phyloP scores from a whole-genome alignment of 2,797 vertebrate species.

The Dendrocincla tyrannina region DNA sequence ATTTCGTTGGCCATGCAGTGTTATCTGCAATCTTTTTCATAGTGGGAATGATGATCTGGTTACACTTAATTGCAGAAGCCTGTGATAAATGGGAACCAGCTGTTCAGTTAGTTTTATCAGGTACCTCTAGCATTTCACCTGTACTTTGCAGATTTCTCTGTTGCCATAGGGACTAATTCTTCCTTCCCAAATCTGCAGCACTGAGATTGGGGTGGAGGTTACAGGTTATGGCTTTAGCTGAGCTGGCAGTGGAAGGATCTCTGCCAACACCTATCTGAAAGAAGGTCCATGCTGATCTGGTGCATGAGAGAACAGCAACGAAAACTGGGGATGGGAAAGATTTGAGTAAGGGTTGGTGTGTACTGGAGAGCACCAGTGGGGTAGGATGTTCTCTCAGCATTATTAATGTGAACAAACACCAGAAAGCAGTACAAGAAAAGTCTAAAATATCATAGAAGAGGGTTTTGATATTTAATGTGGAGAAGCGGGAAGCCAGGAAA shows the following conservation, averaged over 20 bases:
- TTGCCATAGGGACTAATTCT: conserved; percentile 42
- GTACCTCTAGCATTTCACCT: not conserved
- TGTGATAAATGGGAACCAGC: not conserved
- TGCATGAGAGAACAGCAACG: not conserved
- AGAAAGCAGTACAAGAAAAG: not conserved
- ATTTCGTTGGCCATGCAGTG: not conserved
- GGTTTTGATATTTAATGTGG: not conserved
- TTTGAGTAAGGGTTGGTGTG: not conserved
- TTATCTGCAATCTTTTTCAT: not conserved
- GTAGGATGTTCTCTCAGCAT: not conserved
- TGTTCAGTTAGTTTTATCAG: not conserved
- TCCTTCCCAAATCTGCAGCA: not conserved
- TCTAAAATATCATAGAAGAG: not conserved
- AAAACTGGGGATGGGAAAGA: not conserved
- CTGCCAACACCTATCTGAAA: not conserved
- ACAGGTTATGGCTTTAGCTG: not conserved
- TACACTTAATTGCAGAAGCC: not conserved
- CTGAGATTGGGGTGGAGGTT: not conserved
- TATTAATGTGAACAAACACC: not conserved
- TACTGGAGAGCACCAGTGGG: not conserved
- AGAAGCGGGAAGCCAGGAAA: not conserved
- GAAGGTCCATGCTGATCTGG: not conserved
- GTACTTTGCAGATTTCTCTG: not conserved
- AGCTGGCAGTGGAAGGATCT: not conserved
- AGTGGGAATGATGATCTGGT: not conserved